Conservation (phyloP, 2,113 vertebrate genomes). For the western clawed frog (Xenopus tropicalis) region UCB_Xtro_10.0 CM004450.2:119305001-119305500, state of each 20-base stretch:
- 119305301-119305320: not conserved
- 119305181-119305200: slow-evolving; percentile 80
- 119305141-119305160: too few species aligned
- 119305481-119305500: not conserved
- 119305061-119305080: too few species aligned
- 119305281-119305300: not conserved
- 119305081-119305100: too few species aligned
- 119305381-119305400: slow-evolving; percentile 98
- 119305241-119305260: slow-evolving; percentile 82
- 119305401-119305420: slow-evolving; percentile 99
- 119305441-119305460: slow-evolving; percentile 64
- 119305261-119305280: not conserved
- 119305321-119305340: too few species aligned
- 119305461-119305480: slow-evolving; percentile 2
- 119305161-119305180: too few species aligned
- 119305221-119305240: slow-evolving; percentile 97
- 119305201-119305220: slow-evolving; percentile 97
- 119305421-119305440: slow-evolving; percentile 97
- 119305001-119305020: too few species aligned
- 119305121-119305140: too few species aligned
- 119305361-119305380: slow-evolving; percentile 97
- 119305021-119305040: too few species aligned
- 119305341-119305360: slow-evolving; percentile 90
- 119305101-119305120: too few species aligned
- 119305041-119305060: too few species aligned